Evolutionary conservation across 2,797 vertebrate species (phyloP).

Genomic region (Macropus fuliginosus): DNA sequence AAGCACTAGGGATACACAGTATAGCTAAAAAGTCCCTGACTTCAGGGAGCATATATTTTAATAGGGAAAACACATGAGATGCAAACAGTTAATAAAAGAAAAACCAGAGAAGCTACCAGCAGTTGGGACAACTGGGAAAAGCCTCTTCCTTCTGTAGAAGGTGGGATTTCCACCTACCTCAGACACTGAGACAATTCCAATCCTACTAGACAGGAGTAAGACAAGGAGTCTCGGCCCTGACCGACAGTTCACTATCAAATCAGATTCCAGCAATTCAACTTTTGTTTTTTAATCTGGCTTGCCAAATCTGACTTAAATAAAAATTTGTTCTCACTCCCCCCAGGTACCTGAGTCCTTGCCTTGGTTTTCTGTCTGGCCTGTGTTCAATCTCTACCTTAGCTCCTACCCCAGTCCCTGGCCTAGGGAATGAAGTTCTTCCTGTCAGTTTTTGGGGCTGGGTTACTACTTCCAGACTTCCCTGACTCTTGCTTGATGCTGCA

Average conservation of each 20-base stretch:
- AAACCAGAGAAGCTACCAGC: neutral
- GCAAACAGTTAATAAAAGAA: neutral
- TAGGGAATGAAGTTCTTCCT: neutral
- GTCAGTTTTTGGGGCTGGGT: neutral
- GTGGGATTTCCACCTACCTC: neutral
- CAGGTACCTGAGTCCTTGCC: neutral
- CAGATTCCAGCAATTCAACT: neutral
- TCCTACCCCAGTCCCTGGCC: neutral
- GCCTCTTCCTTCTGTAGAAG: neutral
- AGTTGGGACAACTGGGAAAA: neutral
- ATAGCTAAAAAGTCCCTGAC: neutral
- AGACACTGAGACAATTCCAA: neutral
- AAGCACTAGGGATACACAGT: neutral
- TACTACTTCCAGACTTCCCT: neutral
- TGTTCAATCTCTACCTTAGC: neutral
- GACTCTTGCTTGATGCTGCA: neutral
- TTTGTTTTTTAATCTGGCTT: neutral
- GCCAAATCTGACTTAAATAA: neutral
- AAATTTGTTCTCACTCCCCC: neutral
- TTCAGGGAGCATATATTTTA: neutral
- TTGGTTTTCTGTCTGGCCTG: neutral
- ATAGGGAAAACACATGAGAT: neutral
- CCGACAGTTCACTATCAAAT: neutral
- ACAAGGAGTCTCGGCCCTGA: neutral
- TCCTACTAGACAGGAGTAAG: neutral